Conservation (phyloP, 2,888 invertebrate species). For the Yponomeuta malinellus region DNA sequence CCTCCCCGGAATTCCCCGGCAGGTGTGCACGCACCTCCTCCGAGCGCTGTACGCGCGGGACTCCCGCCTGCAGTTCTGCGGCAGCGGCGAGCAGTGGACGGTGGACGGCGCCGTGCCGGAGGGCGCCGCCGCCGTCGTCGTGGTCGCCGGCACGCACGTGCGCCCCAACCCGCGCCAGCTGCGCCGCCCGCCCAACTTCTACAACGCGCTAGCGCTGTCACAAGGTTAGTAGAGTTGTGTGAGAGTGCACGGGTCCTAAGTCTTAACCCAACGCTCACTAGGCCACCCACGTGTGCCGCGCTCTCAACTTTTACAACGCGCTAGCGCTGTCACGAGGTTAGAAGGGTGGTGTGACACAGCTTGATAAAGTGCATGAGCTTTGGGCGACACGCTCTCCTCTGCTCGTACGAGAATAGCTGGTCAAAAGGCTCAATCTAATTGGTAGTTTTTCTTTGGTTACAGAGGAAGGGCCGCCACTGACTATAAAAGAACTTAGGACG, state of each 20-base stretch:
- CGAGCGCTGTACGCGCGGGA: constrained; percentile 91
- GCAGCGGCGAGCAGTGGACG: constrained; percentile 26
- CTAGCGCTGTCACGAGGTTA: not conserved
- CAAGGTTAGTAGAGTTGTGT: not conserved
- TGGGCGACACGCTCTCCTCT: no score
- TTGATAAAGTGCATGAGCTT: no score
- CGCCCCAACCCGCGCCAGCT: constrained; percentile 21
- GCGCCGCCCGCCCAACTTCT: constrained; percentile 3
- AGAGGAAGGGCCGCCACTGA: constrained; percentile 89
- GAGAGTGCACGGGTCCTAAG: no score
- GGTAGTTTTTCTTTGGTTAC: constrained; percentile 26
- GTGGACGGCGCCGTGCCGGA: constrained; percentile 57
- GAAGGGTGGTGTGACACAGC: not conserved
- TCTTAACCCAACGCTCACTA: no score
- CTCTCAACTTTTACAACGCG: not conserved
- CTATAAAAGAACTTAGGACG: constrained; percentile 90
- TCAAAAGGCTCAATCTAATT: not conserved
- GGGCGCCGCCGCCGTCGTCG: constrained; percentile 51
- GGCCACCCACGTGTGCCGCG: constrained; percentile 12
- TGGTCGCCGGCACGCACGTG: constrained; percentile 28
- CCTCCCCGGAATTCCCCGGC: not conserved
- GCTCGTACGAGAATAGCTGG: no score
- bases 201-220: not conserved
- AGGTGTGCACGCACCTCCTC: constrained; percentile 84
- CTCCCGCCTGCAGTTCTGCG: constrained; percentile 73